Conservation (phyloP, 2,113 vertebrate species). For the Baryphthengus martii region DNA sequence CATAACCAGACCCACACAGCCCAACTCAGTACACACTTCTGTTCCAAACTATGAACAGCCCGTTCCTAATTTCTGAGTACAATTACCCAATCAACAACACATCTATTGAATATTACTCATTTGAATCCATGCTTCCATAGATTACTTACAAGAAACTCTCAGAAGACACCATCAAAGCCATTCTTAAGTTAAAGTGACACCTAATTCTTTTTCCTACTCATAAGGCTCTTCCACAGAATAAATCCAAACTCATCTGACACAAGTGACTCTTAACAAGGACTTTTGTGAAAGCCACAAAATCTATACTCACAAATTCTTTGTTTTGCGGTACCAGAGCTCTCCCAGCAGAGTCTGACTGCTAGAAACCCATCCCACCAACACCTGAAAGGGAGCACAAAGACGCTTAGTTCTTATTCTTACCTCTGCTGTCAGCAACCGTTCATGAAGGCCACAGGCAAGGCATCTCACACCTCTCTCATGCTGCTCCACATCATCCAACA, state of each 20-base stretch:
- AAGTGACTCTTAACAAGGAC: neutral
- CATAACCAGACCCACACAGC: neutral
- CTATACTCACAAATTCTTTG: neutral
- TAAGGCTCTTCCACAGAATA: neutral
- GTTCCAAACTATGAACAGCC: neutral
- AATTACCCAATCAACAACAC: neutral
- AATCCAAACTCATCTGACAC: neutral
- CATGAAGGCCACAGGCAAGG: neutral
- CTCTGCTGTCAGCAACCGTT: neutral
- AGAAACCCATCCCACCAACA: neutral
- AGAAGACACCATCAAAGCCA: neutral
- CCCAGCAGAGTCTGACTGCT: neutral
- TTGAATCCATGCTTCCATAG: neutral
- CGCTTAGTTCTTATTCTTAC: neutral
- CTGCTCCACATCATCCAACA: constrained; percentile 37
- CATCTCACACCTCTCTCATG: neutral
- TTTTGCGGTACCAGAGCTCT: neutral
- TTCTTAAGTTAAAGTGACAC: neutral
- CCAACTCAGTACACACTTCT: neutral
- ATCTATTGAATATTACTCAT: neutral
- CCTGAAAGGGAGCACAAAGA: neutral
- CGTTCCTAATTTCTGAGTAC: neutral
- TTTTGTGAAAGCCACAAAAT: fast-evolving
- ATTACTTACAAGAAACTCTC: neutral
- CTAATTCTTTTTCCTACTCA: neutral